Percentiles rank a stretch among this genome's conserved stretches.
These are phyloP conservation scores for Micropterix aruncella DNA, from an alignment of 2,888 invertebrate genomes.

Conservation along the genomic window DNA sequence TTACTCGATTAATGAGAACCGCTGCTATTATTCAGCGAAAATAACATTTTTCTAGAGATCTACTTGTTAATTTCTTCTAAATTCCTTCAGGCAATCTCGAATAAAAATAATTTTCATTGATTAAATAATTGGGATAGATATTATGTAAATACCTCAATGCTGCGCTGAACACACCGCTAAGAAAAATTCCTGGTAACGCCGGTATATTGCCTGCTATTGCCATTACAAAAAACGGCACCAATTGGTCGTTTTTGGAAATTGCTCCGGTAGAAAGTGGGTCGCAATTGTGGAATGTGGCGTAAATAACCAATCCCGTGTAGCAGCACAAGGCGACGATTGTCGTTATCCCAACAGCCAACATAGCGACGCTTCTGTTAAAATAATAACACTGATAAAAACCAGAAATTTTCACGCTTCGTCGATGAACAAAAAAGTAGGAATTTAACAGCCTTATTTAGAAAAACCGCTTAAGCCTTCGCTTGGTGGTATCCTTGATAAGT, in stretches of 20 bases:
- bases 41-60: no score
- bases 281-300: conserved; percentile 70
- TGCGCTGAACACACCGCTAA: conserved; percentile 78
- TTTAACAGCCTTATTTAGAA: no score
- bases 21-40: no score
- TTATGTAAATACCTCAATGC: conserved; percentile 51
- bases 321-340: conserved; percentile 64
- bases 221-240: conserved; percentile 74
- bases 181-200: conserved; percentile 72
- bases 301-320: conserved; percentile 76
- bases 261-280: conserved; percentile 69
- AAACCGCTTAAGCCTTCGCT: no score
- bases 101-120: no score
- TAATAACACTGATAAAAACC: no score
- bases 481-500: no score
- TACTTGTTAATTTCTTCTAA: no score
- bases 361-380: conserved; percentile 50
- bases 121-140: not conserved
- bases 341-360: conserved; percentile 65
- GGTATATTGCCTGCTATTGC: conserved; percentile 57
- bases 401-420: no score
- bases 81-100: no score
- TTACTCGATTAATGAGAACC: no score
- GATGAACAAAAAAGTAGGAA: no score
- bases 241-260: conserved; percentile 55